A percentile compares a stretch with the other conserved stretches of the same genome.
These are phyloP conservation scores for Drosophila prosaltans DNA, from an alignment of 1,140 invertebrate genomes.

Conservation along the genomic window DNA sequence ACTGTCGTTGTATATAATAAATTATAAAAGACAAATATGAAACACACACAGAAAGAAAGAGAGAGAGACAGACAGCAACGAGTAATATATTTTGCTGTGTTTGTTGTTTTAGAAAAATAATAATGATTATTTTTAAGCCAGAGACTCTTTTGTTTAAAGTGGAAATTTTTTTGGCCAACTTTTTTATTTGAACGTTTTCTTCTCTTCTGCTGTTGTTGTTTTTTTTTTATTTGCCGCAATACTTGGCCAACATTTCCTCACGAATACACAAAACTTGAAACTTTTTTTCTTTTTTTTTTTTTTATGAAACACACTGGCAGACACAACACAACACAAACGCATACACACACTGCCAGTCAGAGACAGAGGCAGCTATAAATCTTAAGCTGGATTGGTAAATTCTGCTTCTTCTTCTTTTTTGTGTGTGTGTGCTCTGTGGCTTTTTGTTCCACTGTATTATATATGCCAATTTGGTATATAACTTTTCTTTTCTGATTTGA, in stretches of 20 bases:
- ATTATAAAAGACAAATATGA: conserved; percentile 47
- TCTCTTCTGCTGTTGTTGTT: not conserved
- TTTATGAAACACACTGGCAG: conserved; percentile 26
- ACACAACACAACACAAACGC: conserved; percentile 20
- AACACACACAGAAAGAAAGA: conserved; percentile 16
- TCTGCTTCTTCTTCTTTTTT: conserved; percentile 37
- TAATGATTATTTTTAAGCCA: conserved; percentile 29
- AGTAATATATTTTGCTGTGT: conserved; percentile 20
- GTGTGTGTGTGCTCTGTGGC: conserved; percentile 16
- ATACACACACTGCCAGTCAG: conserved; percentile 9
- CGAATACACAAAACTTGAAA: conserved; percentile 21
- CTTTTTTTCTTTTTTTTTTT: not conserved
- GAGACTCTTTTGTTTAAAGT: conserved; percentile 22
- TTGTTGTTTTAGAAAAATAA: conserved; percentile 39
- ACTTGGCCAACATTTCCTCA: conserved; percentile 27
- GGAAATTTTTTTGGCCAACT: conserved; percentile 13
- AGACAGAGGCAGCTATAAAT: conserved; percentile 39
- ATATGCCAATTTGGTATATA: not conserved
- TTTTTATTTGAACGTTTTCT: conserved; percentile 19
- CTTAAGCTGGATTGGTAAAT: conserved; percentile 57
- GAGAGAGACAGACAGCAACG: conserved; percentile 9
- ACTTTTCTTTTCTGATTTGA: conserved; percentile 21
- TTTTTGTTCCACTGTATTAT: conserved; percentile 46
- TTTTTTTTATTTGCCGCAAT: conserved; percentile 8
- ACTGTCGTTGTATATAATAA: conserved; percentile 69